phyloP scores from a whole-genome alignment of 1,140 invertebrate species.

The Bombus affinis region DNA sequence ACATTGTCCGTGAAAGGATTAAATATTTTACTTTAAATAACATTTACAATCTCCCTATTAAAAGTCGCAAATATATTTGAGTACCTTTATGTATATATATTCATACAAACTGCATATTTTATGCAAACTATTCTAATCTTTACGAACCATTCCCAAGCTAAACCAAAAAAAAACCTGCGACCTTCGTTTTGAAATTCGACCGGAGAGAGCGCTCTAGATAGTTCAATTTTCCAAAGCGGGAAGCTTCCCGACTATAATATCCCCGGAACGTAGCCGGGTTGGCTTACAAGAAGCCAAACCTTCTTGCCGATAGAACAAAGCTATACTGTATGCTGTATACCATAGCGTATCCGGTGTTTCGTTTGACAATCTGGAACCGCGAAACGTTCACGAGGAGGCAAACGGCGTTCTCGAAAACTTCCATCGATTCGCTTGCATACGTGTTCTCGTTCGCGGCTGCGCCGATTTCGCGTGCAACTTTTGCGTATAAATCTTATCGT shows the following conservation, averaged over 20 bases:
- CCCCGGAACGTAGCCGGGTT: background rate
- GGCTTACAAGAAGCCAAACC: background rate
- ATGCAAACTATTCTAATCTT: too few species aligned
- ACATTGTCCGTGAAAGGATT: too few species aligned
- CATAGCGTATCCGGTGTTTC: background rate
- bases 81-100: too few species aligned
- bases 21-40: too few species aligned
- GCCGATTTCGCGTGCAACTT: conserved; percentile 34
- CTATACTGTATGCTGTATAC: background rate
- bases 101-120: too few species aligned
- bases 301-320: conserved; percentile 1
- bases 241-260: background rate
- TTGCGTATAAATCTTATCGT: conserved; percentile 33
- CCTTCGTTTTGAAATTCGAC: too few species aligned
- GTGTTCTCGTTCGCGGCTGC: conserved; percentile 1
- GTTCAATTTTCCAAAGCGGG: background rate
- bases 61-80: too few species aligned
- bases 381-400: background rate
- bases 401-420: conserved; percentile 8
- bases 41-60: too few species aligned
- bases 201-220: background rate
- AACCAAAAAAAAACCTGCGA: too few species aligned
- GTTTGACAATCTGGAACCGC: background rate
- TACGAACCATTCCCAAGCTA: too few species aligned
- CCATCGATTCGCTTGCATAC: conserved; percentile 9